phyloP scores from a whole-genome alignment of 1,140 invertebrate species.

The Triops longicaudatus region DNA sequence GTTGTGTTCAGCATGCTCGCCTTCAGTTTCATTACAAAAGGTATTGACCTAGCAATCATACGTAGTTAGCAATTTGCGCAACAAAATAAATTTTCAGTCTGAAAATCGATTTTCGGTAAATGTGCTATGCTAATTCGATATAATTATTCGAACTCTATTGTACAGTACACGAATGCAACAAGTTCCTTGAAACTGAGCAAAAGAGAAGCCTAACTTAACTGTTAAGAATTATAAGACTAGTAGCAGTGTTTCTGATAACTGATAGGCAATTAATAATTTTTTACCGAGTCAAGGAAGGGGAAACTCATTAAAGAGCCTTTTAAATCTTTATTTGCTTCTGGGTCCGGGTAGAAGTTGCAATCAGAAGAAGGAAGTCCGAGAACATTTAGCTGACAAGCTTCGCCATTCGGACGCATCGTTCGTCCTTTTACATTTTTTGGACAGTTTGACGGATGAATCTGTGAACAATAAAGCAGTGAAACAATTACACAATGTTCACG shows the following conservation, averaged over 20 bases:
- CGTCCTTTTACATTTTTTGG: slow-evolving; percentile 27
- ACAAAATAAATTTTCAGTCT: too few relatives aligned
- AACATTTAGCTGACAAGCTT: slow-evolving; percentile 17
- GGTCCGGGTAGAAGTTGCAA: slow-evolving; percentile 32
- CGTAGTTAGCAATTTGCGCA: too few relatives aligned
- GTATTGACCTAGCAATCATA: not conserved
- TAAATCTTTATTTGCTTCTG: slow-evolving; percentile 22
- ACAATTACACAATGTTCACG: slow-evolving; percentile 28
- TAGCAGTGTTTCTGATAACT: too few relatives aligned
- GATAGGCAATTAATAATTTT: not conserved
- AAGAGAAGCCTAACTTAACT: too few relatives aligned
- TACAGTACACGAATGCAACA: too few relatives aligned
- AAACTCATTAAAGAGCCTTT: slow-evolving; percentile 31
- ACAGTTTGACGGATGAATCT: slow-evolving; percentile 21
- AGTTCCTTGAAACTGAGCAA: too few relatives aligned
- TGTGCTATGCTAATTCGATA: too few relatives aligned
- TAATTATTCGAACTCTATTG: too few relatives aligned
- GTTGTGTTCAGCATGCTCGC: slow-evolving; percentile 34
- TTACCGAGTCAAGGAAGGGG: slow-evolving; percentile 30
- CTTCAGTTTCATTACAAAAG: slow-evolving; percentile 32
- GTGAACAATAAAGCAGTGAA: slow-evolving; percentile 26
- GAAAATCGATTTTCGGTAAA: too few relatives aligned
- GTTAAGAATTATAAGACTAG: too few relatives aligned
- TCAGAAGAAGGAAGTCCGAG: slow-evolving; percentile 29
- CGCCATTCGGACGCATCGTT: slow-evolving; percentile 20